Conservation (phyloP, 2,113 vertebrate species). For the Prionailurus bengalensis region DNA sequence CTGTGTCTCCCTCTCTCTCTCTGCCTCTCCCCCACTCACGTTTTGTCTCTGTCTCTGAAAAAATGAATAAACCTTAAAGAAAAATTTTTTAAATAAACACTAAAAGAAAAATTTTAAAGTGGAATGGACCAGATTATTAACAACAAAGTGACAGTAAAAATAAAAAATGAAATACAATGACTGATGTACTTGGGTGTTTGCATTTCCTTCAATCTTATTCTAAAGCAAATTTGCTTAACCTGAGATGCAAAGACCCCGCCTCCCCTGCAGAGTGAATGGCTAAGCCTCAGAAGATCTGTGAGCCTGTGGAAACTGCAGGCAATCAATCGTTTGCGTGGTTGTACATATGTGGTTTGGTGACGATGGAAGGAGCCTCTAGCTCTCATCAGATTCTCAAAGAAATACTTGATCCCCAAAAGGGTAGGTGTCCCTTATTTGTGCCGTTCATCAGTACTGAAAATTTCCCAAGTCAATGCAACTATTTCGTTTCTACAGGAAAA, state of each 20-base stretch:
- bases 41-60: too few species aligned
- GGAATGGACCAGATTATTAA: background rate
- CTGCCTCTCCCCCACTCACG: too few species aligned
- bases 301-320: fast-evolving
- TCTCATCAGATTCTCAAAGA: background rate
- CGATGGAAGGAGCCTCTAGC: background rate
- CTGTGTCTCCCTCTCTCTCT: too few species aligned
- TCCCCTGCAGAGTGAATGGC: background rate
- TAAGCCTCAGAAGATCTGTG: background rate
- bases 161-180: background rate
- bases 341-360: fast-evolving
- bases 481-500: conserved; percentile 49
- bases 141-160: background rate
- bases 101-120: too few species aligned
- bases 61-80: too few species aligned
- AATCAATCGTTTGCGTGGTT: fast-evolving
- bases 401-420: background rate
- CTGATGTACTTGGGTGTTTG: background rate
- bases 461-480: background rate
- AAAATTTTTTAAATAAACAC: too few species aligned
- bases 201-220: background rate
- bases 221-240: background rate
- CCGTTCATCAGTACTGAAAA: background rate
- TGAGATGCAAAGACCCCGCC: background rate
- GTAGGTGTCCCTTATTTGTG: background rate